These are phyloP conservation scores for Onychostruthus taczanowskii DNA, from an alignment of 2,113 vertebrate species.

Conservation along the genomic window DNA sequence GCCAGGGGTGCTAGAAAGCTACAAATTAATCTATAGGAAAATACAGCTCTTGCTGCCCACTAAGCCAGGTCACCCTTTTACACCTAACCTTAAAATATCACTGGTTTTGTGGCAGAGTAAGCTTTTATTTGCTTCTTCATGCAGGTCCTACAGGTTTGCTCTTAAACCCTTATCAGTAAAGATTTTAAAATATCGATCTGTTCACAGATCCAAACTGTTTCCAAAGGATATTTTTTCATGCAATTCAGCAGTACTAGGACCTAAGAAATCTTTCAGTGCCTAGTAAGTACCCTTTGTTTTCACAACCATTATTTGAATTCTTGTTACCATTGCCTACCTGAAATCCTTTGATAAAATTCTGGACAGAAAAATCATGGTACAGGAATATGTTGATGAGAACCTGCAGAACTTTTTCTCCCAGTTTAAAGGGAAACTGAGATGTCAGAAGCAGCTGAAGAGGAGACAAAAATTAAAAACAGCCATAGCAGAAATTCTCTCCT, in stretches of 20 bases:
- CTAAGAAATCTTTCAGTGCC: neutral
- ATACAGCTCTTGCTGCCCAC: neutral
- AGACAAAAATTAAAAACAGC: neutral
- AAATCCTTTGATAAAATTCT: slow-evolving; percentile 94
- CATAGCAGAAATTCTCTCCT: neutral
- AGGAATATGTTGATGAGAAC: slow-evolving; percentile 93
- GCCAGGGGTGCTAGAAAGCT: neutral
- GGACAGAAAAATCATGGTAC: slow-evolving; percentile 96
- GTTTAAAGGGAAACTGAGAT: slow-evolving; percentile 85
- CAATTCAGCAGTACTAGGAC: neutral
- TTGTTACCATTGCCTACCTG: slow-evolving; percentile 77
- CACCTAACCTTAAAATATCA: neutral
- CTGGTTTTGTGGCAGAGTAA: neutral
- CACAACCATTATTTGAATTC: neutral
- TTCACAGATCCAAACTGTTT: neutral
- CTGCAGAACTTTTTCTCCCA: slow-evolving; percentile 87
- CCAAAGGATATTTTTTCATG: neutral
- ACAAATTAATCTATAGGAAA: neutral
- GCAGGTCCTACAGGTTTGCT: neutral
- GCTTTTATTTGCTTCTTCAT: neutral
- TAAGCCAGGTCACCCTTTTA: neutral
- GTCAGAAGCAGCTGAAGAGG: slow-evolving; percentile 85
- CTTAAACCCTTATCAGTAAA: neutral
- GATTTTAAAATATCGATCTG: neutral
- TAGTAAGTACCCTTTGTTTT: neutral